Base-by-base conservation (phyloP, 2,888 invertebrate species). In the Calameuta idolon region DNA sequence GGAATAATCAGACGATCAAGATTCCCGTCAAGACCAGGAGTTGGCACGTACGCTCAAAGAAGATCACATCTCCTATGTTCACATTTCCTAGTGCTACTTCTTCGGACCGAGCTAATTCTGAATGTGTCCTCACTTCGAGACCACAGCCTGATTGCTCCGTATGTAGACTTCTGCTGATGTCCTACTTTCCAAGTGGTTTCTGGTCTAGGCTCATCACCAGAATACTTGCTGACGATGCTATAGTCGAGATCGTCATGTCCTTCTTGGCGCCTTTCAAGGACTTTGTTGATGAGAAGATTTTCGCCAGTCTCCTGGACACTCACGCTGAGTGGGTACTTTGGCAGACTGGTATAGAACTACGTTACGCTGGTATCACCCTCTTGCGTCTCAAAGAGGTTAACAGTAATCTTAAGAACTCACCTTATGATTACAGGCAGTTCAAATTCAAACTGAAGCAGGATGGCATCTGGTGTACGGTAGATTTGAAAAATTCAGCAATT, bases 181-280 rank as follows among this genome's bases (percentile, higher is more conserved):
- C 98, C 0, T 99, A 99, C 92, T 98, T 99, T 90, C 99, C 99
- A 1, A 96, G 97, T 82, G 99, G 99, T 1, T 99, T 99, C 93
- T 99, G 99, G 99, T 97, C 99, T 0, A 93, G 99, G 1, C 94
- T 99, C 34, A 96, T 98, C 81, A 97, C 98, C 0, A 93, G 99
- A n/a, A 94, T 98, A 80, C 92, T 99, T 78, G 98, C 98, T 0
- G 99, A 99, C 89, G 95, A 96, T 83, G 94, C 96, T 55, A 95
- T 98, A 31, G 95, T 96, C 0, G 96, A 96, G 81, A 96, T 96
- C 15, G 95, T 97, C 0, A 93, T 96, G 83, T 93, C 94, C 0
- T 95, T 96, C 83, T 96, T 97, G 87, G 92, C 93, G 12, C 92
- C 95, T 12, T 95, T 96, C 0, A 94, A 95, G 87, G 96, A 96